Evolutionary conservation across 2,888 invertebrate species (phyloP).

Genomic region (Drosophila fulvimacula): DNA sequence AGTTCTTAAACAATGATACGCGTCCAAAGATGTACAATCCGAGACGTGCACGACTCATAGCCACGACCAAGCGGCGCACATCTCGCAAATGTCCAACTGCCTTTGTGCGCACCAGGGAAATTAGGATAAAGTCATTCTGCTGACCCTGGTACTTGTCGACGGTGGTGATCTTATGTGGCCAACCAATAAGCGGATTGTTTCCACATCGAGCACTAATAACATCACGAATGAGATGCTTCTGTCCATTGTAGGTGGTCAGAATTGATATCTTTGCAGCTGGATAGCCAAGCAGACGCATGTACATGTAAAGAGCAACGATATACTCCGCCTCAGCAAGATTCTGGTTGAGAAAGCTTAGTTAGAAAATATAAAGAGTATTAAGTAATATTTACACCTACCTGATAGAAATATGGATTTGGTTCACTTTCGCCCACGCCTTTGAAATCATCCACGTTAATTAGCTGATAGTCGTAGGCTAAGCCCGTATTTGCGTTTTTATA

Average conservation of each 20-base stretch:
- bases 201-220: conserved; percentile 97
- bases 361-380: not conserved
- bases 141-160: conserved; percentile 99
- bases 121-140: conserved; percentile 98
- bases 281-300: conserved; percentile 98
- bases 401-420: conserved; percentile 99
- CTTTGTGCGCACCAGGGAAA: conserved; percentile 97
- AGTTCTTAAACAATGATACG: conserved; percentile 96
- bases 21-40: conserved; percentile 98
- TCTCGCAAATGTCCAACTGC: conserved; percentile 99
- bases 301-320: conserved; percentile 98
- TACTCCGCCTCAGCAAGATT: conserved; percentile 97
- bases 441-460: conserved; percentile 98
- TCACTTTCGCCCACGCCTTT: conserved; percentile 98
- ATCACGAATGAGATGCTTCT: conserved; percentile 98
- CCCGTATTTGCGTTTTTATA: conserved; percentile 97
- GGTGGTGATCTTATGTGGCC: conserved; percentile 96
- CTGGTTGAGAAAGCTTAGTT: conserved; percentile 81
- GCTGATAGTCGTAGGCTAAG: conserved; percentile 95
- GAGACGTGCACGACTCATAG: conserved; percentile 98
- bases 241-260: conserved; percentile 99
- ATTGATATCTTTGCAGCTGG: conserved; percentile 98
- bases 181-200: conserved; percentile 96
- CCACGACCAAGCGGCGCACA: conserved; percentile 97
- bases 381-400: conserved; percentile 86